Evolutionary conservation across 1,140 invertebrate species (phyloP).

Genomic region (Microplitis demolitor): DNA sequence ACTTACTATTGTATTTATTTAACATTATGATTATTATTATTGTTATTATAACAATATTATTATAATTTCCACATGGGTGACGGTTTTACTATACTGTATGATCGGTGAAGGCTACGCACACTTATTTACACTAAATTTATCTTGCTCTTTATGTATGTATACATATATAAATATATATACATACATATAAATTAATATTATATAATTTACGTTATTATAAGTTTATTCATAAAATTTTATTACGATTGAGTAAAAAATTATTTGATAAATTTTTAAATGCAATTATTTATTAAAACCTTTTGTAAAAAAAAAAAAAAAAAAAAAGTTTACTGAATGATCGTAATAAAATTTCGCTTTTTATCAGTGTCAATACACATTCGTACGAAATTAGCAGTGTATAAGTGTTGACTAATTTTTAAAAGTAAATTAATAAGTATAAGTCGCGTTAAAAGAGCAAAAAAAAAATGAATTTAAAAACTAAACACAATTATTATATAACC

Average conservation of each 20-base stretch:
- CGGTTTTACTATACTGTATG: conserved; percentile 36
- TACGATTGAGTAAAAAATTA: conserved; percentile 36
- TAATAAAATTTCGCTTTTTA: conserved; percentile 58
- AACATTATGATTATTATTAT: neutral
- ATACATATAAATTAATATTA: conserved; percentile 33
- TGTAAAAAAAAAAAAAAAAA: neutral
- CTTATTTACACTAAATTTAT: conserved; percentile 23
- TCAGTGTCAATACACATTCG: conserved; percentile 53
- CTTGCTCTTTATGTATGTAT: conserved; percentile 27
- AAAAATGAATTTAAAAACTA: conserved; percentile 25
- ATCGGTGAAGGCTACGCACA: conserved; percentile 47
- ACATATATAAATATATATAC: conserved; percentile 11
- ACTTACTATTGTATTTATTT: neutral
- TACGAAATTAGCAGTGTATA: conserved; percentile 31
- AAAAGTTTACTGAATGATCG: conserved; percentile 12
- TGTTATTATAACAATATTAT: neutral
- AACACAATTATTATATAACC: conserved; percentile 53
- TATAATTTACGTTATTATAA: conserved; percentile 50
- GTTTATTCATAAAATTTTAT: conserved; percentile 45
- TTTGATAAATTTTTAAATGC: neutral
- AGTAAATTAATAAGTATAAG: too few species aligned
- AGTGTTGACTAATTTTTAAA: conserved; percentile 34
- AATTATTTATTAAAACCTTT: neutral
- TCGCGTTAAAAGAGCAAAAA: conserved; percentile 20
- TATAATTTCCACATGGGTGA: conserved; percentile 39